Evolutionary conservation across 2,113 vertebrate genomes (phyloP), one percentile per base, ranked within the genome.

Genomic region (Urocitellus parryii): DNA sequence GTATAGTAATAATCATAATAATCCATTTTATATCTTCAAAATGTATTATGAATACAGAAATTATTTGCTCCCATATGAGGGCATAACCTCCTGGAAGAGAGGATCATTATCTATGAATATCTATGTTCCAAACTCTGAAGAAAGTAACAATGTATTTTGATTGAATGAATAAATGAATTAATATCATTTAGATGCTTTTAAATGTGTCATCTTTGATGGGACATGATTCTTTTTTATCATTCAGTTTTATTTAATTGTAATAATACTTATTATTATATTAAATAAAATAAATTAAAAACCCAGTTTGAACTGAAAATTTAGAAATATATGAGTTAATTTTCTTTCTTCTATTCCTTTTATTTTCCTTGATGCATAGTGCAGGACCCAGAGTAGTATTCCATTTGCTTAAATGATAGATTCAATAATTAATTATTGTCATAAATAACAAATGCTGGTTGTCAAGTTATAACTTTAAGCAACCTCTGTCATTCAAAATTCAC

Each of bases 381-480:
- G 82, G 24, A 63, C 51, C 34, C 42, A 93, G 63, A 70, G 93
- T 65, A 95, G 13, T 45, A 65, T 87, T 91, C 25, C 3, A 25
- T n/a, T 91, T 68, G 39, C 68, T 82, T 91, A 42, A 86, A 91
- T 82, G 79, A 95, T 70, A 39, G 68, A 93, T 74, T 92, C 51
- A 86, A 84, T 91, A 79, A 95, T 94, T 14, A 2, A 82, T 97
- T 95, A 92, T 93, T 88, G 48, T 94, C 84, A 83, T 87, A 96
- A 91, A 91, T 12, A 56, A 39, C 37, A 95, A 94, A 76, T 48
- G 2, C 51, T 83, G 2, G 16, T 93, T 94, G 17, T 58, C 67
- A 84, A 90, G 67, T 87, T 96, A 63, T 72, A 77, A 77, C 81
- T 96, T 92, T 73, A 90, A 83, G 83, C 22, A n/a, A 72, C 22